These are phyloP conservation scores for Busseola fusca DNA, from an alignment of 2,888 invertebrate species.

Conservation along the genomic window DNA sequence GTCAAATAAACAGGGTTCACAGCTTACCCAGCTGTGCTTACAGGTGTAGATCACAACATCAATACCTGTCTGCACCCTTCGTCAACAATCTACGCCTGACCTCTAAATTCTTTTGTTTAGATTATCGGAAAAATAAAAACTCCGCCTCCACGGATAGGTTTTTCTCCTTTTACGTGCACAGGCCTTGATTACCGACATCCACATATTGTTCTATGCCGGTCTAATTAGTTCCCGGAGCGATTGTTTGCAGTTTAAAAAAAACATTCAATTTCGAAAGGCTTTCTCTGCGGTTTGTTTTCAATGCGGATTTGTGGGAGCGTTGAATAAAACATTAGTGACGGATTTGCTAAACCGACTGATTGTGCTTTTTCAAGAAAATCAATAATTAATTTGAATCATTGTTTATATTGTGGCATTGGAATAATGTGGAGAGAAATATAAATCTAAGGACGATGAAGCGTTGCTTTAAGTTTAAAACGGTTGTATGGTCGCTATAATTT, in stretches of 20 bases:
- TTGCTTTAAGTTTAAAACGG: not conserved
- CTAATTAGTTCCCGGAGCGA: slow-evolving; percentile 34
- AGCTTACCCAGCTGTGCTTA: not conserved
- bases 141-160: not conserved
- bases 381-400: not conserved
- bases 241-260: slow-evolving; percentile 27
- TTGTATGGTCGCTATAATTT: not conserved
- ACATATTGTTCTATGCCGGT: slow-evolving; percentile 30
- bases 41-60: not conserved
- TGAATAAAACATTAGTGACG: slow-evolving; percentile 35
- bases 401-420: not conserved
- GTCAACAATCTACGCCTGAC: not conserved
- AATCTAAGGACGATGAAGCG: not conserved
- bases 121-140: slow-evolving; percentile 7
- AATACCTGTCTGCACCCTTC: not conserved
- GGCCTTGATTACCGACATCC: slow-evolving; percentile 28
- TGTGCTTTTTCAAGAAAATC: not conserved
- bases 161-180: slow-evolving; percentile 13
- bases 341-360: slow-evolving; percentile 20
- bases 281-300: slow-evolving; percentile 26
- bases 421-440: slow-evolving; percentile 2
- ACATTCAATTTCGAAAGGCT: not conserved
- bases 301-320: slow-evolving; percentile 1
- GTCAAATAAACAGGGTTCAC: not conserved
- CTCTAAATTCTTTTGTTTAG: slow-evolving; percentile 24